Evolutionary conservation across 2,113 vertebrate species (phyloP), one percentile per base, ranked within the genome.

Genomic region (Zosterops pallidus): DNA sequence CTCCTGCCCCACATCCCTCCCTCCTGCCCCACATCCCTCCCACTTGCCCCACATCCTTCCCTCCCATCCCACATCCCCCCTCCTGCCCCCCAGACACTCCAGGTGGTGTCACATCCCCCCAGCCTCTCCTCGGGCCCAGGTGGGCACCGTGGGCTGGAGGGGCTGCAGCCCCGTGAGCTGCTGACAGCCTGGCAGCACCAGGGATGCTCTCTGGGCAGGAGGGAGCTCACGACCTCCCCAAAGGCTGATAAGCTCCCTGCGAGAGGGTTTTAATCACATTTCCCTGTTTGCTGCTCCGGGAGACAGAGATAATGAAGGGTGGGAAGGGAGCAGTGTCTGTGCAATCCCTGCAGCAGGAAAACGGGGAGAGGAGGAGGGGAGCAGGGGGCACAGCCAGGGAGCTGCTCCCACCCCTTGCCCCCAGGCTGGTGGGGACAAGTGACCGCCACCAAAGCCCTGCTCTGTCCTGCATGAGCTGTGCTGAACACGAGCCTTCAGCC

Each of bases 351-450:
- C 47, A 18, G 26, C 49, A 71, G 53, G 23, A n/a, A 83, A 70
- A 39, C 3, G 5, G 31, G 71, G 37, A 31, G 60, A 53, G 46
- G 68, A 69, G 64, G 19, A 0, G 5, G 33, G 52, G 29, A 50
- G 56, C 12, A 3, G 16, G 13, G 44, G 39, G 50, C 9, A 16
- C 1, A 11, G 24, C 35, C 0, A 0, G 24, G 44, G 41, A 86
- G 47, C 55, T 78, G 64, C 19, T 86, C n/a, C 56, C 42, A 33
- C 6, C 50, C 35, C 26, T 47, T 9, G 21, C 25, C 37, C 9
- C 29, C 29, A 20, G 21, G 19, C 6, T 13, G 33, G 7, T 1
- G 4, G 46, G 59, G 31, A 42, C 37, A 28, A 2, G 8, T 1
- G 8, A 31, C 28, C 2, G 9, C 28, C 28, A 19, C 7, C 80